phyloP scores from a whole-genome alignment of 2,113 vertebrate species.

The Aramus guarauna region DNA sequence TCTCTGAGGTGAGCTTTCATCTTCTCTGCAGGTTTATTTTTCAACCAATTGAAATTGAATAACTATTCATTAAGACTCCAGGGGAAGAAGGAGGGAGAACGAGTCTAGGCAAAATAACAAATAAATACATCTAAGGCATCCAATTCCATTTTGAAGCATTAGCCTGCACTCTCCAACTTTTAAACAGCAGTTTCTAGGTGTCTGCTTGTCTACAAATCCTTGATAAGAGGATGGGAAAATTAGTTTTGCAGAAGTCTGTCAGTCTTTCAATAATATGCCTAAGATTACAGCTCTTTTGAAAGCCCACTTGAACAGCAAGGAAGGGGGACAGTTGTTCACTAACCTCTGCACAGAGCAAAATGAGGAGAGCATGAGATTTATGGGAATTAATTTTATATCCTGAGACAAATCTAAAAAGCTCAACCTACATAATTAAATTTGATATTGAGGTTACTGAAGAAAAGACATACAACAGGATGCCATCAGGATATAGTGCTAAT shows the following conservation, averaged over 20 bases:
- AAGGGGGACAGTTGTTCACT: conserved; percentile 12
- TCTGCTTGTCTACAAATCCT: conserved; percentile 56
- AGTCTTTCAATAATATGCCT: conserved; percentile 42
- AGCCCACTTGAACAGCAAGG: background rate
- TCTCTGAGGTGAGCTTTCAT: conserved; percentile 20
- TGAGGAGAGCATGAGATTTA: conserved; percentile 33
- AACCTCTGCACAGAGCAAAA: conserved; percentile 32
- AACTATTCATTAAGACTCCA: conserved; percentile 43
- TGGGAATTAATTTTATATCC: conserved; percentile 56
- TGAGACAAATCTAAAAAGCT: conserved; percentile 56
- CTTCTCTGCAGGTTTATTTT: conserved; percentile 10
- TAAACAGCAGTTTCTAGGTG: conserved; percentile 48
- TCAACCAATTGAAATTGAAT: conserved; percentile 35
- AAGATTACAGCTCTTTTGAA: conserved; percentile 17
- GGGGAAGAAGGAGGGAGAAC: conserved; percentile 6
- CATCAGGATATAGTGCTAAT: conserved; percentile 26
- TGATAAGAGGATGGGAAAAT: conserved; percentile 63
- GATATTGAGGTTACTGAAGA: conserved; percentile 38
- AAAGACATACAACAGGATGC: conserved; percentile 21
- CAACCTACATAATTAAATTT: conserved; percentile 56
- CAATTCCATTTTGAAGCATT: conserved; percentile 60
- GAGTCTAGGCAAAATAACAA: conserved; percentile 26
- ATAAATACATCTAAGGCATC: conserved; percentile 45
- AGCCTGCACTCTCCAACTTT: conserved; percentile 37
- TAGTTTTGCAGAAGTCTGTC: conserved; percentile 62